Evolutionary conservation across 1,140 invertebrate genomes (phyloP), one percentile per base, ranked within the genome.

Genomic region (Antheraea mylitta): DNA sequence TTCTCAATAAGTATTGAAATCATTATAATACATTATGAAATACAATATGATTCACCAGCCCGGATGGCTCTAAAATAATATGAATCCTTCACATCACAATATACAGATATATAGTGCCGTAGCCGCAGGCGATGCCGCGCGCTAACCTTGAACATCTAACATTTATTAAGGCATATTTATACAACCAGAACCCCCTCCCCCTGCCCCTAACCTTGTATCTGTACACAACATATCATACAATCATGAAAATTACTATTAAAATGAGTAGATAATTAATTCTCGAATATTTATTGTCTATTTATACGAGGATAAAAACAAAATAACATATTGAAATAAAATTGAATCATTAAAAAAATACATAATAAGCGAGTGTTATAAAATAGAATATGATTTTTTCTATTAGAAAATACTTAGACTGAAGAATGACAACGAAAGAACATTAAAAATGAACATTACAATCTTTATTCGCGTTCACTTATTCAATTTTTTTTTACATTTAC

Each of bases 101-200:
- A 53, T 53, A 53, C 45, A 53, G 45, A 53, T 53, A 53, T n/a
- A 53, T 53, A 53, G 16, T n/a, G 45, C 45, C 38, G 7, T 1
- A 8, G 38, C 38, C 10, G 45, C 45, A 13, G 16, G 11, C 45
- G 45, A n/a, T 13, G 45, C 11, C 45, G 45, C 45, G 45, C 45
- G 45, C 45, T 6, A 6, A 9, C 5, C 45, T 53, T 53, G 45
- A 11, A 16, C 45, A 53, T 53, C 45, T 53, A 53, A 53, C 45
- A 53, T 53, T 53, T 53, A 53, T n/a, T 53, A 53, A 53, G 45
- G 45, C 45, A 53, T 53, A 53, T 53, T 53, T 53, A 53, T 53
- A 53, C 45, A 53, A 53, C 45, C 45, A 11, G 45, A 16, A 53
- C 45, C 45, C 45, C 45, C 45, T 13, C 45, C 45, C 45, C 5